phyloP scores from a whole-genome alignment of 2,888 invertebrate species.

The Nebria salina region DNA sequence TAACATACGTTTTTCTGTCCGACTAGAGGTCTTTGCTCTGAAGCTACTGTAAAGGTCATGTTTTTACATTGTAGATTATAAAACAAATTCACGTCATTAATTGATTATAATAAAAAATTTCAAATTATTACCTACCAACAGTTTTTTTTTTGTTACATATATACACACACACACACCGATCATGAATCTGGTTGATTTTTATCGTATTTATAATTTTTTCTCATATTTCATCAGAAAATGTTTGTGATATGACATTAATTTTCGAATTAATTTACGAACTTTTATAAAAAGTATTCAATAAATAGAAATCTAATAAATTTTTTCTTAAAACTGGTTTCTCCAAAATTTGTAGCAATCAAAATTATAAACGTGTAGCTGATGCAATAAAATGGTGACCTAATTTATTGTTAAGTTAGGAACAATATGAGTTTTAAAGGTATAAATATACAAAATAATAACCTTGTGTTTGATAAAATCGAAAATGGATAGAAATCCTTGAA shows the following conservation, averaged over 20 bases:
- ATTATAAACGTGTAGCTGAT: neutral
- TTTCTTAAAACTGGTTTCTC: neutral
- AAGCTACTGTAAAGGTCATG: slow-evolving; percentile 24
- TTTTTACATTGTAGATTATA: slow-evolving; percentile 22
- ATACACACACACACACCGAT: too few relatives aligned
- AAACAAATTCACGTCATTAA: slow-evolving; percentile 24
- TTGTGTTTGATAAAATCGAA: slow-evolving; percentile 38
- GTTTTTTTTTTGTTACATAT: neutral
- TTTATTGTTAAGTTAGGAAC: neutral
- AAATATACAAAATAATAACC: slow-evolving; percentile 22
- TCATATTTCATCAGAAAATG: too few relatives aligned
- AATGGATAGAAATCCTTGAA: slow-evolving; percentile 36
- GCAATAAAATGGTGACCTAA: neutral
- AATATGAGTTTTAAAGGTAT: neutral
- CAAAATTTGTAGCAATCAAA: neutral
- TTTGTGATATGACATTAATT: too few relatives aligned
- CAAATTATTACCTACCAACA: neutral
- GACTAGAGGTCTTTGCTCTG: slow-evolving; percentile 33
- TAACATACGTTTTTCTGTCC: slow-evolving; percentile 6
- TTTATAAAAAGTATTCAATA: too few relatives aligned
- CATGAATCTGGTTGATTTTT: too few relatives aligned
- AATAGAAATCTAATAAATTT: too few relatives aligned
- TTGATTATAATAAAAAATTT: neutral
- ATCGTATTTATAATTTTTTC: too few relatives aligned
- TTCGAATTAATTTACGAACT: too few relatives aligned